phyloP scores from a whole-genome alignment of 2,797 vertebrate species.

The Myotis planiceps region DNA sequence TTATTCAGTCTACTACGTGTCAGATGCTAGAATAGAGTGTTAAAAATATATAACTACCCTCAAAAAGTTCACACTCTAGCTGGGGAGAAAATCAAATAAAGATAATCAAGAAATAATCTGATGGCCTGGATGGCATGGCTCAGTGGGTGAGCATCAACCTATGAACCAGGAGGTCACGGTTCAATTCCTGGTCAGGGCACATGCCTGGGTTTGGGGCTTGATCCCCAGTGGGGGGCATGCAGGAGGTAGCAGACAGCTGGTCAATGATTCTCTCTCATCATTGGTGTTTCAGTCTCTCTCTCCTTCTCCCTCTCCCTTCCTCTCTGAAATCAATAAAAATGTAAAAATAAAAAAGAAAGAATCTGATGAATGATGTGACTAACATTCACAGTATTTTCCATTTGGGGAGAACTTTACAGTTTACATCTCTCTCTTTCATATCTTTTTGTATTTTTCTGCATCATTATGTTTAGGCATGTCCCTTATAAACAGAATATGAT shows the following conservation, averaged over 20 bases:
- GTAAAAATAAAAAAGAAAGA: not conserved
- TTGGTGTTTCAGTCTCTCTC: not conserved
- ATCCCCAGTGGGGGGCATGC: not conserved
- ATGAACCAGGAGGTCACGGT: not conserved
- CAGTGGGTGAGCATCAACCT: not conserved
- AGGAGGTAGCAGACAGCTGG: not conserved
- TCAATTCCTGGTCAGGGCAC: not conserved
- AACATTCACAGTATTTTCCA: not conserved
- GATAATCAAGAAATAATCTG: not conserved
- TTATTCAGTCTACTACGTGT: not conserved
- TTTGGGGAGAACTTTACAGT: not conserved
- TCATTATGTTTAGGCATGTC: not conserved
- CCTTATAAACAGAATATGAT: not conserved
- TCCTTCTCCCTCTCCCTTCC: not conserved
- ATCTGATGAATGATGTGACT: not conserved
- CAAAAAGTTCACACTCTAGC: not conserved
- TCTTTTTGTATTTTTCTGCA: conserved; percentile 11
- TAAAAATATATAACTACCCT: conserved; percentile 5
- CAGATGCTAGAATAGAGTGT: not conserved
- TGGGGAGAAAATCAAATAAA: not conserved
- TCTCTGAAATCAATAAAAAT: not conserved
- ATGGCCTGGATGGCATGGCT: not conserved
- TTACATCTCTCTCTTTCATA: not conserved
- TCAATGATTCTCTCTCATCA: not conserved
- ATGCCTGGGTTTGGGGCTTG: not conserved